Evolutionary conservation across 1,140 invertebrate genomes (phyloP).

Genomic region (Physella acuta): DNA sequence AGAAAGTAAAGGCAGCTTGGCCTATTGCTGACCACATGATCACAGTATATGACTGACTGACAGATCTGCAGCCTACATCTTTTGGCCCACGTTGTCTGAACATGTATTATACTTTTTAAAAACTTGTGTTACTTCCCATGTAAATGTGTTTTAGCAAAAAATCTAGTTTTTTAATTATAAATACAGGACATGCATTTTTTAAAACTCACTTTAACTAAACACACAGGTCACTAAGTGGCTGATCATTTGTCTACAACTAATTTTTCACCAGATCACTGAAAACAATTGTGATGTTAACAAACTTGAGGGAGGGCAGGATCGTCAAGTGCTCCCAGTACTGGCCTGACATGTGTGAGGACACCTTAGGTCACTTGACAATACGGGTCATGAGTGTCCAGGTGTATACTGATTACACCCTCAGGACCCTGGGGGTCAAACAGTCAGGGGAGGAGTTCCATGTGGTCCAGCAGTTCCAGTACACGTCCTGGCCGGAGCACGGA

Average conservation of each 20-base stretch:
- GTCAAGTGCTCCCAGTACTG: slow-evolving; percentile 59
- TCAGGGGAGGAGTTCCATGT: slow-evolving; percentile 17
- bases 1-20: too few species aligned
- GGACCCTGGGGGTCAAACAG: slow-evolving; percentile 34
- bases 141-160: not conserved
- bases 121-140: not conserved
- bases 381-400: slow-evolving; percentile 35
- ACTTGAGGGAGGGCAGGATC: slow-evolving; percentile 52
- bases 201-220: not conserved
- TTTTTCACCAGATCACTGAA: slow-evolving; percentile 28
- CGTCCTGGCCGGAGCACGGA: slow-evolving; percentile 98
- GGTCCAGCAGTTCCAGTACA: slow-evolving; percentile 78
- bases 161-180: not conserved
- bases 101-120: not conserved
- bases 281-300: slow-evolving; percentile 52
- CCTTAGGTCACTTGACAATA: slow-evolving; percentile 44
- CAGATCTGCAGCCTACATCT: too few species aligned
- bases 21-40: too few species aligned
- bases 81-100: too few species aligned
- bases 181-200: not conserved
- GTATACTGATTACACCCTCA: slow-evolving; percentile 50
- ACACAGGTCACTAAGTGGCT: not conserved
- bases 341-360: slow-evolving; percentile 37
- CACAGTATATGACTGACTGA: too few species aligned
- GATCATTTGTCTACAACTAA: not conserved